A percentile compares a stretch with the other conserved stretches of the same genome.
Conservation (phyloP, 2,888 invertebrate species). For the Eristalis pertinax region DNA sequence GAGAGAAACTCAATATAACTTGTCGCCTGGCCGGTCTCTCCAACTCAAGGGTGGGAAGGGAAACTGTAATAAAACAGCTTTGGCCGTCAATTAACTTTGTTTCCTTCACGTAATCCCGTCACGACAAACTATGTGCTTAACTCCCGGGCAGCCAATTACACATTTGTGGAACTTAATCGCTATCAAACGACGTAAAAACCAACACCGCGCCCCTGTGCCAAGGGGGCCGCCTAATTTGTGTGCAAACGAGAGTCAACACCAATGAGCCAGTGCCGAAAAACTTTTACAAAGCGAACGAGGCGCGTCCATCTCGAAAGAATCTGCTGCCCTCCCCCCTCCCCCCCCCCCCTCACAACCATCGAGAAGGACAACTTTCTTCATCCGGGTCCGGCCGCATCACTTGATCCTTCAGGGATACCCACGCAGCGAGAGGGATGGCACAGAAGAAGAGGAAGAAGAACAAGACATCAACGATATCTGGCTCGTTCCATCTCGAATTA, state of each 20-base stretch:
- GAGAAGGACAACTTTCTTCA: neutral
- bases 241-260: neutral
- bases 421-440: neutral
- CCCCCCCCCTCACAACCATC: too few species aligned
- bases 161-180: slow-evolving; percentile 30
- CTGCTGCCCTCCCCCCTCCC: neutral
- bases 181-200: slow-evolving; percentile 13
- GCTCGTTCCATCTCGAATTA: slow-evolving; percentile 46
- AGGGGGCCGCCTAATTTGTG: neutral
- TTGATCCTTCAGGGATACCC: slow-evolving; percentile 34
- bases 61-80: slow-evolving; percentile 6
- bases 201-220: neutral
- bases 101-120: slow-evolving; percentile 4
- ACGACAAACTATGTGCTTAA: slow-evolving; percentile 25
- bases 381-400: slow-evolving; percentile 18
- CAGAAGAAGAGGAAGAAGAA: neutral
- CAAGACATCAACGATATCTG: slow-evolving; percentile 42
- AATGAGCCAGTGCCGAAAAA: neutral
- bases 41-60: neutral
- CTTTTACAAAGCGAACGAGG: neutral
- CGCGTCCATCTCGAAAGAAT: neutral
- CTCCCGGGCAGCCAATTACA: slow-evolving; percentile 25
- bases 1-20: neutral
- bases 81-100: slow-evolving; percentile 35
- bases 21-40: neutral